Conservation (phyloP, 53 echinoderm and acorn worm species). For the Holothuria leucospilota region DNA sequence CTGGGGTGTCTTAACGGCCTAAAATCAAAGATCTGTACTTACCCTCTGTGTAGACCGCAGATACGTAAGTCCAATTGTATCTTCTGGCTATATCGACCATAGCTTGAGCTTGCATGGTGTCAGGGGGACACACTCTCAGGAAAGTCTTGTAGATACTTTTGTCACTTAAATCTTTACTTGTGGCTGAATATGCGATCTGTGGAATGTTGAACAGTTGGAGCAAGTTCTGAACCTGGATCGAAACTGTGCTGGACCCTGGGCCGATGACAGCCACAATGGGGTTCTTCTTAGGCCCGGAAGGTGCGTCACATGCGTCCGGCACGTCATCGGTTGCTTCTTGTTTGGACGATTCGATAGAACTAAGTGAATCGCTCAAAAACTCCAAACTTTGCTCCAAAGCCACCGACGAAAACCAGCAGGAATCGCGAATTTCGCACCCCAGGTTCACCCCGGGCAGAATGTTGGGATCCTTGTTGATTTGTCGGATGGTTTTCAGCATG, state of each 20-base stretch:
- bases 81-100: slow-evolving; percentile 94
- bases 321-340: neutral
- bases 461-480: slow-evolving; percentile 75
- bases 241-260: slow-evolving; percentile 91
- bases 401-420: slow-evolving; percentile 97
- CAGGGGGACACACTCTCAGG: slow-evolving; percentile 89
- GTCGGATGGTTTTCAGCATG: slow-evolving; percentile 81
- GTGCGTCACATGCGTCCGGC: neutral
- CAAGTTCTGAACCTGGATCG: slow-evolving; percentile 96
- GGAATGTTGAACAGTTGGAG: slow-evolving; percentile 95
- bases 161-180: slow-evolving; percentile 93
- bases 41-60: slow-evolving; percentile 89
- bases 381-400: slow-evolving; percentile 94
- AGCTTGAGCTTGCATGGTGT: slow-evolving; percentile 91
- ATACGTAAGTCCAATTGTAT: slow-evolving; percentile 96
- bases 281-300: slow-evolving; percentile 38
- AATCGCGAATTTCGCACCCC: slow-evolving; percentile 94
- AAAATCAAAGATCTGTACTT: slow-evolving; percentile 40
- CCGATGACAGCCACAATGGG: slow-evolving; percentile 94
- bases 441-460: slow-evolving; percentile 80
- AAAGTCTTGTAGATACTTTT: slow-evolving; percentile 91
- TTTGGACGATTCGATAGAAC: slow-evolving; percentile 14
- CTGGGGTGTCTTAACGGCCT: too few relatives aligned
- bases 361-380: slow-evolving; percentile 78
- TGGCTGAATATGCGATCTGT: slow-evolving; percentile 94